Base-by-base conservation (phyloP, 2,113 vertebrate species). In the Malurus alboscapulatus region DNA sequence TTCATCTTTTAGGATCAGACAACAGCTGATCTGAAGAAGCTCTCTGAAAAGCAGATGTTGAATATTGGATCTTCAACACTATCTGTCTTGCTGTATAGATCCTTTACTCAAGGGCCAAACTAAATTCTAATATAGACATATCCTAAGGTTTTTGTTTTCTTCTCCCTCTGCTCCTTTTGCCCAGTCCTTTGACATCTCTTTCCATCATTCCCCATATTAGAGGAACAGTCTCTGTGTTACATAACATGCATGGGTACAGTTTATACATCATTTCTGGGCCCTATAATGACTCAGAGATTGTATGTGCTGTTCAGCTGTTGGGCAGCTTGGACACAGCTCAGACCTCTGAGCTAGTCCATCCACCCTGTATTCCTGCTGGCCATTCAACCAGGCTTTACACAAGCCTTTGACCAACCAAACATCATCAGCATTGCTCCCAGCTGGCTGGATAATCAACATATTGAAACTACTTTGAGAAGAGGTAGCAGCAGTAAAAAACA, bases 301-400 rank as follows among this genome's bases (percentile, higher is more conserved):
- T 19, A 21, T 53, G 14, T 53, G 10, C 12, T 57, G 2, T 62
- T 79, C 11, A 9, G 30, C 7, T 80, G 11, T 26, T 73, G 22
- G 62, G 34, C 15, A 88, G 22, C 20, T 62, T 77, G 21, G 10
- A 62, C 5, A 3, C 25, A 92, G 25, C 40, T 80, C 32, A 18
- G 26, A 65, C 6, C 10, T 76, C 21, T 36, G 25, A 68, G 21
- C 9, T 40, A 26, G 7, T 51, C 40, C 10, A 30, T n/a, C 18
- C 40, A 29, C 12, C 14, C 17, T 9, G 3, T 24, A 51, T 58
- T 87, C n/a, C 54, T 92, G 14, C 9, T 10, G 27, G 19, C 68
- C 27, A n/a, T 59, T 75, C 36, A 30, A 3, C 4, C 10, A 53
- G 13, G 7, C 4, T 10, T 47, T 27, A 29, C 0, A 0, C 13